Conservation (phyloP, 2,888 invertebrate genomes). For the Drosophila meridiana region DNA sequence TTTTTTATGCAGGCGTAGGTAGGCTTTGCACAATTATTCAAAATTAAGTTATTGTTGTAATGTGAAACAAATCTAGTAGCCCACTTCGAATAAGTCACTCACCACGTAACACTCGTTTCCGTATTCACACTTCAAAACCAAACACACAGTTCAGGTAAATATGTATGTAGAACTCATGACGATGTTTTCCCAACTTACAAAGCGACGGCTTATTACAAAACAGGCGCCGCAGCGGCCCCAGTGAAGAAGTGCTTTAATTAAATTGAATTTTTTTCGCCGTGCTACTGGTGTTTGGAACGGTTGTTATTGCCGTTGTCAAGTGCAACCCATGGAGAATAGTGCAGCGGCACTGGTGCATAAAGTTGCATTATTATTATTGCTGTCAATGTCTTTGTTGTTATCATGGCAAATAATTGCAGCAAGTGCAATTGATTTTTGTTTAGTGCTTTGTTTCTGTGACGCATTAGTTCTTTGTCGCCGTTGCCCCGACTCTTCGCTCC, state of each 20-base stretch:
- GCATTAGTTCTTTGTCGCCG: conserved; percentile 41
- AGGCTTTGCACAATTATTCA: conserved; percentile 43
- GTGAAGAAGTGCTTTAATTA: conserved; percentile 14
- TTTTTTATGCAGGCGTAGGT: conserved; percentile 46
- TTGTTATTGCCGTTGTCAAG: conserved; percentile 15
- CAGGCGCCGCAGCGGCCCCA: conserved; percentile 33
- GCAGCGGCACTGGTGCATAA: not conserved
- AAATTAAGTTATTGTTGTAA: conserved; percentile 50
- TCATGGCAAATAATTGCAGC: conserved; percentile 30
- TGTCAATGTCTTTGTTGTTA: conserved; percentile 27
- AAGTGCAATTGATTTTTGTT: conserved; percentile 59
- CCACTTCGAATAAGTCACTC: conserved; percentile 14
- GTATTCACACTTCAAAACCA: not conserved
- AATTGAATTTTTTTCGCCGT: conserved; percentile 3
- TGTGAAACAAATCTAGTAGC: conserved; percentile 37
- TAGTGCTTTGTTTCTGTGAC: conserved; percentile 38
- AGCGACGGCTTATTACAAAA: conserved; percentile 49
- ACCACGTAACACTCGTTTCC: conserved; percentile 4
- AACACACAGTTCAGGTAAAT: conserved; percentile 40
- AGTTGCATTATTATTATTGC: conserved; percentile 7
- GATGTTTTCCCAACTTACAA: conserved; percentile 27
- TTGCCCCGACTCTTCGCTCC: conserved; percentile 7
- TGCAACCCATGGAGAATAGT: not conserved
- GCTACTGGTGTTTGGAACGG: conserved; percentile 10
- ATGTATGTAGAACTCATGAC: not conserved